Evolutionary conservation across 2,888 invertebrate genomes (phyloP).

Genomic region (Seira musarum): DNA sequence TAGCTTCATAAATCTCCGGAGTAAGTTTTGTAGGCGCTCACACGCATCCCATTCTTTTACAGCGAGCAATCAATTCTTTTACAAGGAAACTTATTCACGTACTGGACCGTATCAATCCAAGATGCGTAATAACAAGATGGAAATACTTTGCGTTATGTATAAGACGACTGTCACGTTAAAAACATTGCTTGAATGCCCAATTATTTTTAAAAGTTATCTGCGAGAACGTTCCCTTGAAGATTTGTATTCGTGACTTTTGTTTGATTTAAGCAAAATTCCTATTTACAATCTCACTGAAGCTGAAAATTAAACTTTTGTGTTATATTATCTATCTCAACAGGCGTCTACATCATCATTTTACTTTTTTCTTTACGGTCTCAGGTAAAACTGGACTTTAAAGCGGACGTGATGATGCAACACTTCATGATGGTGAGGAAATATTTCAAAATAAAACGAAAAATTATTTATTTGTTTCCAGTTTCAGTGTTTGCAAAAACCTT

Average conservation of each 20-base stretch:
- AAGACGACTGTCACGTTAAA: too few species aligned
- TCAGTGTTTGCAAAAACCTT: too few species aligned
- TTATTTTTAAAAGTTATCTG: too few species aligned
- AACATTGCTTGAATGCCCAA: too few species aligned
- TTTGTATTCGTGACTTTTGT: constrained; percentile 45
- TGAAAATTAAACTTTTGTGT: constrained; percentile 49
- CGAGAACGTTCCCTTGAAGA: constrained; percentile 20
- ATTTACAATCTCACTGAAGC: constrained; percentile 55
- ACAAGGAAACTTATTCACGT: too few species aligned
- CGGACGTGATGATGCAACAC: constrained; percentile 66
- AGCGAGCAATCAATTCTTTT: constrained; percentile 50
- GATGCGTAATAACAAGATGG: too few species aligned
- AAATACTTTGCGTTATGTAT: too few species aligned
- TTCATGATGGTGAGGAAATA: constrained; percentile 70
- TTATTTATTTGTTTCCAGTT: too few species aligned
- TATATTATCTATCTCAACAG: constrained; percentile 16
- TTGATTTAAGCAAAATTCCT: constrained; percentile 53
- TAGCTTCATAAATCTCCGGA: too few species aligned
- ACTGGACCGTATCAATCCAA: too few species aligned
- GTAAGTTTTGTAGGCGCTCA: too few species aligned
- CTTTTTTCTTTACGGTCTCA: constrained; percentile 40
- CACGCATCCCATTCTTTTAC: constrained; percentile 7
- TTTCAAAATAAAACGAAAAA: too few species aligned
- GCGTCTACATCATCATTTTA: neutral
- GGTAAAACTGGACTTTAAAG: constrained; percentile 66